Conservation (phyloP, 2,797 vertebrate genomes). For the Lepilemur ruficaudatus region DNA sequence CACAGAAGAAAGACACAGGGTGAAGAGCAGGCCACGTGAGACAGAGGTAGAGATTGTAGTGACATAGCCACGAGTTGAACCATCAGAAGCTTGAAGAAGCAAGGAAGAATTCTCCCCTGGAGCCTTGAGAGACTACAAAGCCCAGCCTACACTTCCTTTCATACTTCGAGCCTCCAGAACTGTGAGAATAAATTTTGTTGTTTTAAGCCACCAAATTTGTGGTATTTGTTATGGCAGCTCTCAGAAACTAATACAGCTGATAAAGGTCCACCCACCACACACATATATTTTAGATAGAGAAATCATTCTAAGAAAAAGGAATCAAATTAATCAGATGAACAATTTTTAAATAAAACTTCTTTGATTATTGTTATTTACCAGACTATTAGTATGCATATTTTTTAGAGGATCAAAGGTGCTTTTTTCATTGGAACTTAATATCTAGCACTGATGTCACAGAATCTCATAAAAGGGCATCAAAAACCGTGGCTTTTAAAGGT, state of each 20-base stretch:
- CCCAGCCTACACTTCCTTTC: neutral
- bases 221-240: neutral
- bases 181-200: neutral
- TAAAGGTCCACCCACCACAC: neutral
- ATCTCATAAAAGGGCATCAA: neutral
- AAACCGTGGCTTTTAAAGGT: neutral
- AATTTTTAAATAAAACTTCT: neutral
- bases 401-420: neutral
- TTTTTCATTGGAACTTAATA: neutral
- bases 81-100: neutral
- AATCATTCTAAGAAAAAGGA: neutral
- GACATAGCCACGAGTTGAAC: neutral
- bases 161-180: neutral
- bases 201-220: neutral
- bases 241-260: neutral
- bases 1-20: neutral
- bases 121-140: neutral
- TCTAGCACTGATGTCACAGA: neutral
- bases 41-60: neutral
- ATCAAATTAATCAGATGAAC: neutral
- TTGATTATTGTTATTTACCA: neutral
- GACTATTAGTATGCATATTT: neutral
- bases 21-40: neutral
- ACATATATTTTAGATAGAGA: neutral
- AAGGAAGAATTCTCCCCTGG: neutral